phyloP scores from a whole-genome alignment of 2,888 invertebrate species.

The Conomelus anceps region DNA sequence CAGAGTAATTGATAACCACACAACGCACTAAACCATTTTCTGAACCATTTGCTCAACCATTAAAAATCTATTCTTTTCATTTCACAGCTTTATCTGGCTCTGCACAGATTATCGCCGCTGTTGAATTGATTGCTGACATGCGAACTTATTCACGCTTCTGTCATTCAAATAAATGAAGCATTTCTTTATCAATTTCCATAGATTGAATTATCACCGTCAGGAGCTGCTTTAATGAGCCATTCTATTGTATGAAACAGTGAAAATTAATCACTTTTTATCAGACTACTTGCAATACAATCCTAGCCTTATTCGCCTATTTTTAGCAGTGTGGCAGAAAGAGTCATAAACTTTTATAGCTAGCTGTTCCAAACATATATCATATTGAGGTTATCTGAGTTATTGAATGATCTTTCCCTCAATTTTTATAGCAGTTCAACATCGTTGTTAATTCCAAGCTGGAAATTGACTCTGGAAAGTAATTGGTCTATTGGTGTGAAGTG shows the following conservation, averaged over 20 bases:
- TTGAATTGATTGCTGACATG: background rate
- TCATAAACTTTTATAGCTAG: background rate
- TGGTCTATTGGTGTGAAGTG: background rate
- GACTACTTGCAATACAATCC: background rate
- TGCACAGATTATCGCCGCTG: background rate
- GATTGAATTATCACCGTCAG: background rate
- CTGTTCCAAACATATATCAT: background rate
- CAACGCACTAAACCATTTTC: background rate
- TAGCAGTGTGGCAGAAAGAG: background rate
- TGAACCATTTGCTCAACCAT: background rate
- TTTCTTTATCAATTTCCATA: background rate
- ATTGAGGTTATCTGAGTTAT: background rate
- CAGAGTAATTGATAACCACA: too few relatives aligned
- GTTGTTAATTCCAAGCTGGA: background rate
- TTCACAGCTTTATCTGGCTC: background rate
- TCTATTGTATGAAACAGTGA: background rate
- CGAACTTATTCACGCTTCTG: background rate
- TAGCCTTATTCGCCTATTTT: background rate
- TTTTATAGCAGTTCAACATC: background rate
- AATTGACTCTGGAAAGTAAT: background rate
- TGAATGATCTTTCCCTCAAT: background rate
- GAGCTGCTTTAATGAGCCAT: background rate
- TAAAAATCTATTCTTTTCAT: background rate
- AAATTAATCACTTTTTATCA: background rate
- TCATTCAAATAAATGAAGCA: background rate